Evolutionary conservation across 2,797 vertebrate genomes (phyloP).

Genomic region (Onychomys torridus): DNA sequence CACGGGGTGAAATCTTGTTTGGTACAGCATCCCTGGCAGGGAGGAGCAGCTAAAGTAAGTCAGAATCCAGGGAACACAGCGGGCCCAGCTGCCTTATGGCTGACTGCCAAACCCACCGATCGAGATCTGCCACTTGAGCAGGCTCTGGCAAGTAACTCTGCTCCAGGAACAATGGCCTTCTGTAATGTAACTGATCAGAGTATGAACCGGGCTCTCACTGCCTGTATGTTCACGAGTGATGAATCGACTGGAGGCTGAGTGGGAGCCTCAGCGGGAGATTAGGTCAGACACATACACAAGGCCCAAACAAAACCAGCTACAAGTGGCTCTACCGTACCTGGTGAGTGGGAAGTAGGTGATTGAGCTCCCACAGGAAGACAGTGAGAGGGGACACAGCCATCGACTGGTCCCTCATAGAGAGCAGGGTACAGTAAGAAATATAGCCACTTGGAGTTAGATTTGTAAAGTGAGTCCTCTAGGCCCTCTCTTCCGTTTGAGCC

Average conservation of each 20-base stretch:
- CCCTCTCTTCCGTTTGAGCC: neutral
- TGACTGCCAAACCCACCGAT: slow-evolving; percentile 52
- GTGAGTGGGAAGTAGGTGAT: neutral
- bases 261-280: slow-evolving; percentile 11
- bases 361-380: neutral
- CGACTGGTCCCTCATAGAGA: neutral
- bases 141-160: slow-evolving; percentile 30
- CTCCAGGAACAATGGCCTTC: slow-evolving; percentile 66
- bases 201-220: neutral
- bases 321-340: neutral
- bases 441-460: neutral
- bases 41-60: slow-evolving; percentile 20
- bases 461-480: slow-evolving; percentile 1
- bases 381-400: neutral
- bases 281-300: neutral
- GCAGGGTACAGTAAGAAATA: neutral
- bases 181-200: slow-evolving; percentile 37
- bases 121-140: slow-evolving; percentile 46
- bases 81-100: neutral
- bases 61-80: slow-evolving; percentile 40
- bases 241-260: slow-evolving; percentile 23
- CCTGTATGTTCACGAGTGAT: slow-evolving; percentile 40
- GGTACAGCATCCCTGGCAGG: neutral
- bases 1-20: neutral
- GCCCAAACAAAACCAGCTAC: neutral